A percentile compares a stretch with the other conserved stretches of the same genome.
Evolutionary conservation across 2,113 vertebrate genomes (phyloP).

Genomic region (Falco punctatus): DNA sequence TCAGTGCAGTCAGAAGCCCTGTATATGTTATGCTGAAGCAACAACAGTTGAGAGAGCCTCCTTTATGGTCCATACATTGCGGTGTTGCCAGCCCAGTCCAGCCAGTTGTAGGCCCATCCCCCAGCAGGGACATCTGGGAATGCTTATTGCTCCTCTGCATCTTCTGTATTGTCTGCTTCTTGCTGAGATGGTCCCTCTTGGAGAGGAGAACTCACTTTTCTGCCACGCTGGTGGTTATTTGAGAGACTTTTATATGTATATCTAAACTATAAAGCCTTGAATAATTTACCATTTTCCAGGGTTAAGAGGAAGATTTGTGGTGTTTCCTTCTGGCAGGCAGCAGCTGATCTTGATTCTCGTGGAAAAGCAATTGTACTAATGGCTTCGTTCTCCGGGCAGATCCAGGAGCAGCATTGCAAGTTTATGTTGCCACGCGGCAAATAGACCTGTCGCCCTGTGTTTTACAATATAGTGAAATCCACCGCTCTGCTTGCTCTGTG

Average conservation of each 20-base stretch:
- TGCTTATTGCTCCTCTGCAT: not conserved
- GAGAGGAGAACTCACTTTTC: not conserved
- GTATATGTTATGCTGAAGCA: fast-evolving
- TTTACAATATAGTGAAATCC: not conserved
- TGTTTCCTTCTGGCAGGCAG: slow-evolving; percentile 33
- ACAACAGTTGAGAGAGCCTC: not conserved
- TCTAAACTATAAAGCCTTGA: slow-evolving; percentile 40
- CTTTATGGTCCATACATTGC: not conserved
- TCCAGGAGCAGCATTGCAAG: not conserved
- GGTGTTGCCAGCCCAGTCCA: fast-evolving
- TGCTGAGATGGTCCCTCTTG: not conserved
- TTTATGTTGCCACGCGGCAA: not conserved
- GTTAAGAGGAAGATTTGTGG: slow-evolving; percentile 61
- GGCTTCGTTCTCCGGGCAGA: not conserved
- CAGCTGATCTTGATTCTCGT: slow-evolving; percentile 33
- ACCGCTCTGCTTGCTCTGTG: not conserved
- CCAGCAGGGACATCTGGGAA: not conserved
- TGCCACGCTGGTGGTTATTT: not conserved
- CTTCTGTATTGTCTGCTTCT: not conserved
- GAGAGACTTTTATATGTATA: not conserved
- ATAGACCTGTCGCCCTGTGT: not conserved
- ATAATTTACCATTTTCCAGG: slow-evolving; percentile 57
- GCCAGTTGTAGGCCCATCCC: not conserved
- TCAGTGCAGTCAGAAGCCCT: not conserved
- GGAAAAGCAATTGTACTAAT: slow-evolving; percentile 30